phyloP scores from a whole-genome alignment of 92 coral and sea anemone species.

The Parazoanthus swiftii region DNA sequence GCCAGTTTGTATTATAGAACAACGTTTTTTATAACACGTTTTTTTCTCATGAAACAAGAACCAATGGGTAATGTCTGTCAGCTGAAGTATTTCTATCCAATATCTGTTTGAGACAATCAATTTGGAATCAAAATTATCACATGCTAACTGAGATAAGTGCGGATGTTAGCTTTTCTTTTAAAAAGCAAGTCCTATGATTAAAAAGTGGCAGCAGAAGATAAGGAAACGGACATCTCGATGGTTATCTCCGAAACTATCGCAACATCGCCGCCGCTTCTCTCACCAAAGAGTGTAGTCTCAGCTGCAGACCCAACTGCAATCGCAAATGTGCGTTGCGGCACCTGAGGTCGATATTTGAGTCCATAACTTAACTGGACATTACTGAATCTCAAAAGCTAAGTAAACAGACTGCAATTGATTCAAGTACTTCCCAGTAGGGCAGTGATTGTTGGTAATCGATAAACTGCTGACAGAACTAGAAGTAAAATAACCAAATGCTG shows the following conservation, averaged over 20 bases:
- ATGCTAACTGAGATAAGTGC: conserved; percentile 34
- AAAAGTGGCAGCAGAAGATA: conserved; percentile 28
- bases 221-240: conserved; percentile 32
- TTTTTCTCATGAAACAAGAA: background rate
- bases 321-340: background rate
- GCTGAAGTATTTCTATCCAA: conserved; percentile 15
- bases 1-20: background rate
- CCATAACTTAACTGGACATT: conserved; percentile 35
- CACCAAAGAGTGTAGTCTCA: background rate
- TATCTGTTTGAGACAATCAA: conserved; percentile 15
- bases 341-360: conserved; percentile 26
- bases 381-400: conserved; percentile 8
- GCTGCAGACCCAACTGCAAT: conserved; percentile 17
- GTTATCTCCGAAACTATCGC: conserved; percentile 22
- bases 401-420: conserved; percentile 39
- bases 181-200: conserved; percentile 21
- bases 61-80: conserved; percentile 14
- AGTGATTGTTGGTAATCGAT: conserved; percentile 3
- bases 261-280: conserved; percentile 19
- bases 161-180: conserved; percentile 30
- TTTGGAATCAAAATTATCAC: conserved; percentile 35
- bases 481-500: conserved; percentile 14
- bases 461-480: conserved; percentile 28
- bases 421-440: conserved; percentile 29
- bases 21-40: background rate